Conservation (phyloP, 2,888 invertebrate species). For the Acheta domesticus region DNA sequence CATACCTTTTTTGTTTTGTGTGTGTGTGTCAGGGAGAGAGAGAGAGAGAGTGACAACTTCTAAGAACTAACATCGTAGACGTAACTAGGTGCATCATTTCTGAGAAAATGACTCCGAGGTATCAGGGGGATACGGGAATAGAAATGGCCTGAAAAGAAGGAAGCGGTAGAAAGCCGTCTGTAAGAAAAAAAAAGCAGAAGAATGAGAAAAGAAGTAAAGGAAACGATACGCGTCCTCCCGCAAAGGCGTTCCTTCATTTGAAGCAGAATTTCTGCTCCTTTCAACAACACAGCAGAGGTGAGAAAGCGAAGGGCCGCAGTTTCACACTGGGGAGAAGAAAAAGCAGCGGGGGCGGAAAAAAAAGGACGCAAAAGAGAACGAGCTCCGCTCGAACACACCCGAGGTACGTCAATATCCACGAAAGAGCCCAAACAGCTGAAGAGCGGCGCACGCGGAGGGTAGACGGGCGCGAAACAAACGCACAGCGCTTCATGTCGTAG, state of each 20-base stretch:
- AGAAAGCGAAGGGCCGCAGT: slow-evolving; percentile 4
- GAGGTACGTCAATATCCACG: not conserved
- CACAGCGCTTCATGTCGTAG: not conserved
- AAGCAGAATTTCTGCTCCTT: slow-evolving; percentile 1
- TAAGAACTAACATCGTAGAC: not conserved
- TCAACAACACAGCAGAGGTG: not conserved
- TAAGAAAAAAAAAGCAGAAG: not conserved
- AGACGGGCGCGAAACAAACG: not conserved
- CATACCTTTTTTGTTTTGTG: not conserved
- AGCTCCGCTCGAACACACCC: slow-evolving; percentile 18
- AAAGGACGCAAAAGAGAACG: not conserved
- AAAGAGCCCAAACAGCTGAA: not conserved
- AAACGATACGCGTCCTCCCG: not conserved
- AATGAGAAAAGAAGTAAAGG: not conserved
- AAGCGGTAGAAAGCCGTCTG: too few relatives aligned
- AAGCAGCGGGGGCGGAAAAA: not conserved
- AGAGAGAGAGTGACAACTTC: not conserved
- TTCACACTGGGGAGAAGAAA: not conserved
- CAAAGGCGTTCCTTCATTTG: not conserved
- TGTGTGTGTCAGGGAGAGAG: too few relatives aligned
- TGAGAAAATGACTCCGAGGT: not conserved
- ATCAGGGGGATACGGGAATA: not conserved
- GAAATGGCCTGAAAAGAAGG: not conserved
- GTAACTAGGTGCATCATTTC: not conserved
- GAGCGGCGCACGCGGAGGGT: not conserved